phyloP scores from a whole-genome alignment of 2,888 invertebrate species.

The Phasia obesa region DNA sequence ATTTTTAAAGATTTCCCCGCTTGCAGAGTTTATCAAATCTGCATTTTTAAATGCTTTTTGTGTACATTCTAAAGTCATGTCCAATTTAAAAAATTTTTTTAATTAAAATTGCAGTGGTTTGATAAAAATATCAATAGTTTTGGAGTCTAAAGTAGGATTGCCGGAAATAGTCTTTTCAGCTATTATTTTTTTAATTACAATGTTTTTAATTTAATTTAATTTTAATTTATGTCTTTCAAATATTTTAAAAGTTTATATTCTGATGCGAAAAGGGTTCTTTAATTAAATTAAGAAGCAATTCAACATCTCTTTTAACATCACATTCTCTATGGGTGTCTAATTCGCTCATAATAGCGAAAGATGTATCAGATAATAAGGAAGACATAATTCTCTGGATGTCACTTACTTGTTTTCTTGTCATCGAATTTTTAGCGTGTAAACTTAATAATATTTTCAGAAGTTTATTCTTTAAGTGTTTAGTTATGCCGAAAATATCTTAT shows the following conservation, averaged over 20 bases:
- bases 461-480: no score
- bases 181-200: not conserved
- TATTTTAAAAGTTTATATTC: conserved; percentile 9
- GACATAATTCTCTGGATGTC: no score
- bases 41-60: not conserved
- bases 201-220: no score
- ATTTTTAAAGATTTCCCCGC: conserved; percentile 36
- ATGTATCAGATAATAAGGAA: no score
- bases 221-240: not conserved
- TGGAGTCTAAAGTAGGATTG: conserved; percentile 6
- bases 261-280: conserved; percentile 2
- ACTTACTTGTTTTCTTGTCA: no score
- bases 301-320: conserved; percentile 3
- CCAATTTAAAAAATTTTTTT: conserved; percentile 15
- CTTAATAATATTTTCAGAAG: no score
- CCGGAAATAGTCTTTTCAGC: not conserved
- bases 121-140: conserved; percentile 14
- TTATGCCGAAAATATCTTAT: no score
- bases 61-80: not conserved
- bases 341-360: no score
- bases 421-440: no score
- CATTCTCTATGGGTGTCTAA: not conserved
- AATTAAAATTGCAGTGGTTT: conserved; percentile 11
- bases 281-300: not conserved
- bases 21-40: conserved; percentile 28